Percentiles rank a stretch among this genome's conserved stretches.
Conservation (phyloP, 64 coral and sea anemone species). For the Montipora sp. region DNA sequence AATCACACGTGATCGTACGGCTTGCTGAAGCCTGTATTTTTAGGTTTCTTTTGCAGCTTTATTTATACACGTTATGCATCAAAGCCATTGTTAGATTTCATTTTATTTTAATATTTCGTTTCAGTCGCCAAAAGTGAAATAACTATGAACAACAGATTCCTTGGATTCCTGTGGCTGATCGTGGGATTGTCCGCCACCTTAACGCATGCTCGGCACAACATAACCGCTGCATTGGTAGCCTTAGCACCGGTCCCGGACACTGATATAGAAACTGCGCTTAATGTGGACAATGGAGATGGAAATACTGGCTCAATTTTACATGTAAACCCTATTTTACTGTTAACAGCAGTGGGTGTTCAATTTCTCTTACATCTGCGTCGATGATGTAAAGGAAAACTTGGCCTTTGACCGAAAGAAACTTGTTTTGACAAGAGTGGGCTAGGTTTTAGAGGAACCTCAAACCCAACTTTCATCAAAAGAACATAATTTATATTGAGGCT, state of each 20-base stretch:
- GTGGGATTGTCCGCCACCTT: not conserved
- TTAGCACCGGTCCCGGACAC: constrained; percentile 62
- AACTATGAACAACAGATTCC: not conserved
- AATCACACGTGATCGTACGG: too few species aligned
- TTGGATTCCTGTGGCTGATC: constrained; percentile 6
- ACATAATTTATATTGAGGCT: too few species aligned
- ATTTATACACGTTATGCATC: too few species aligned
- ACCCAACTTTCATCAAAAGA: too few species aligned
- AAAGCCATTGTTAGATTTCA: not conserved
- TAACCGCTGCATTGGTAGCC: constrained; percentile 78
- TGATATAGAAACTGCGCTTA: constrained; percentile 56
- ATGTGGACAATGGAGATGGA: not conserved
- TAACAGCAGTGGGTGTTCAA: not conserved
- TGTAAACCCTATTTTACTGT: constrained; percentile 38
- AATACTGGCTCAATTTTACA: not conserved
- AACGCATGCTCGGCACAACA: constrained; percentile 68
- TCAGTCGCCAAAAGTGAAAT: not conserved
- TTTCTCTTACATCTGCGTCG: not conserved
- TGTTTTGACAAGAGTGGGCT: too few species aligned
- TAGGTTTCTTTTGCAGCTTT: too few species aligned
- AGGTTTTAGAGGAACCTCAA: too few species aligned
- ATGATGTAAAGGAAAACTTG: not conserved
- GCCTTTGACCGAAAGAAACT: too few species aligned
- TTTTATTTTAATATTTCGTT: not conserved
- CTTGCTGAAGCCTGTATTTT: too few species aligned